Evolutionary conservation across 2,113 vertebrate genomes (phyloP).

Genomic region (Condylura cristata): DNA sequence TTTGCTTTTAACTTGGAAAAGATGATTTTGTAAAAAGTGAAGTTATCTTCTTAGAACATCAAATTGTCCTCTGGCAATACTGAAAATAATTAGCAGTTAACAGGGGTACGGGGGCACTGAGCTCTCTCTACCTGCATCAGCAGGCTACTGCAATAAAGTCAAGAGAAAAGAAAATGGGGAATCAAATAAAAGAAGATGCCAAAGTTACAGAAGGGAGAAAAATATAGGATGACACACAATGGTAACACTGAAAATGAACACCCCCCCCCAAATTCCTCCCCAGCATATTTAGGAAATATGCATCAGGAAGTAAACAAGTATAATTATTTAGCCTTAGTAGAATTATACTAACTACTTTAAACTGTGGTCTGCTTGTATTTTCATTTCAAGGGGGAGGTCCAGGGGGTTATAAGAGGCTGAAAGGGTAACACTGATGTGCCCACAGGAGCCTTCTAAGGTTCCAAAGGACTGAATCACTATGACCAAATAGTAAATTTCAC

Average conservation of each 20-base stretch:
- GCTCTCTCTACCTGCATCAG: constrained; percentile 58
- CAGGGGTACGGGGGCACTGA: constrained; percentile 46
- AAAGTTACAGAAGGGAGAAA: constrained; percentile 54
- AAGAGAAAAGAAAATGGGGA: constrained; percentile 65
- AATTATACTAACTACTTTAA: constrained; percentile 78
- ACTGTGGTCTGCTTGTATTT: constrained; percentile 65
- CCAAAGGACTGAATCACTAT: constrained; percentile 64
- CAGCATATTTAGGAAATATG: constrained; percentile 78
- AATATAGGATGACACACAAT: constrained; percentile 47
- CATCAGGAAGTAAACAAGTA: constrained; percentile 74
- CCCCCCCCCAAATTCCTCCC: not conserved
- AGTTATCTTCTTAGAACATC: constrained; percentile 75
- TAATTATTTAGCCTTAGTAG: constrained; percentile 74
- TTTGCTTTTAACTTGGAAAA: constrained; percentile 75
- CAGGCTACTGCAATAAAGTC: constrained; percentile 58
- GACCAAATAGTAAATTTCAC: constrained; percentile 56
- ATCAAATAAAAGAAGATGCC: constrained; percentile 61
- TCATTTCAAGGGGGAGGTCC: constrained; percentile 46
- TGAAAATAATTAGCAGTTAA: constrained; percentile 71
- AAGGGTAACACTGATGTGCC: constrained; percentile 51
- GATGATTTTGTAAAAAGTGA: constrained; percentile 62
- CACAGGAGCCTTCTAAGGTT: constrained; percentile 62
- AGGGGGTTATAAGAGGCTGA: constrained; percentile 36
- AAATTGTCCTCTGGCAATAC: constrained; percentile 74
- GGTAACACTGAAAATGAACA: constrained; percentile 63